Evolutionary conservation across 2,113 vertebrate genomes (phyloP), one percentile per base, ranked within the genome.

Genomic region (Callocephalon fimbriatum): DNA sequence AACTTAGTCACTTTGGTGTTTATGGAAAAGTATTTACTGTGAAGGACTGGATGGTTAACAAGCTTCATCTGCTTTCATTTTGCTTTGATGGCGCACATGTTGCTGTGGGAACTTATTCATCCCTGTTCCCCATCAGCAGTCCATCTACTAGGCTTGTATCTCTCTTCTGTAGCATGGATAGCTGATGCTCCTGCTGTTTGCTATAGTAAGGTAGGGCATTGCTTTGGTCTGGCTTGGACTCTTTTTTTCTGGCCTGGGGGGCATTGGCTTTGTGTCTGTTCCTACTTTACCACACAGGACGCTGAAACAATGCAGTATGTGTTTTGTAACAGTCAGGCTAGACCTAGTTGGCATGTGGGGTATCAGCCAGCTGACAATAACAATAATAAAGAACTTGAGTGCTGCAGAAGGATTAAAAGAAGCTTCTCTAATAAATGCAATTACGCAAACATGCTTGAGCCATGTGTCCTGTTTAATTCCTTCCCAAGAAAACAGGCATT

Each of bases 401-500:
- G 59, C 78, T 86, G 88, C 88, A 83, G 79, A 59, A 74, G 84
- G 94, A 81, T 81, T 67, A 40, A 67, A 90, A 83, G 82, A 10
- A 92, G 82, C 90, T 92, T 51, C 95, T 97, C 79, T 84, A 86
- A 92, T 74, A 92, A 88, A 86, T 90, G 68, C 82, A 93, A 65
- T 94, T 84, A 80, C 23, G 78, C 82, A 86, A 86, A 90, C 75
- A 32, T 50, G 45, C 82, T 79, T 7, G 50, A 90, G 93, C 90
- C 67, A 0, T 94, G 90, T 86, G 88, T 86, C 88, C 95, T 74
- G 2, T 88, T 95, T 88, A 88, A 97, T 88, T 93, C 82, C 61
- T 88, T 18, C 93, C 90, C 79, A 47, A 45, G 85, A 67, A 85
- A 89, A 86, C 73, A 78, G 68, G 72, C 38, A 59, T 91, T 97